Evolutionary conservation across 1,140 invertebrate species (phyloP).

Genomic region (Lasioglossum baleicum): DNA sequence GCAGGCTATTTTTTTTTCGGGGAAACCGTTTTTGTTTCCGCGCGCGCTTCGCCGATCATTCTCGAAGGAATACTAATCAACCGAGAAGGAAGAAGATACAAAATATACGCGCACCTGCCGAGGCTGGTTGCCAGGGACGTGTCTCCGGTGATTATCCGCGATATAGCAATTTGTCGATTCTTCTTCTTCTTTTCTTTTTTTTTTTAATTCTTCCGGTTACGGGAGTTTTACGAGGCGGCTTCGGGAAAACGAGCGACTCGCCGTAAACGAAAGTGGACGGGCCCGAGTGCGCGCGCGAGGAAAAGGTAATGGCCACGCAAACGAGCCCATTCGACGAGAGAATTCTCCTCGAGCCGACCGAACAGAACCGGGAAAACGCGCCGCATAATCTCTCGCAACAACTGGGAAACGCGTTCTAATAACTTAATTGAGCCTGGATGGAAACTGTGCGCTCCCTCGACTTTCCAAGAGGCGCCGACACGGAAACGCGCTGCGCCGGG

Average conservation of each 20-base stretch:
- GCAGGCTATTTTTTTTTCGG: too few species aligned
- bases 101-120: slow-evolving; percentile 16
- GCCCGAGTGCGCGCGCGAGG: too few species aligned
- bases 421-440: slow-evolving; percentile 23
- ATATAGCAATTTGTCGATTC: slow-evolving; percentile 42
- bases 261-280: slow-evolving; percentile 11
- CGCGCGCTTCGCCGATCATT: too few species aligned
- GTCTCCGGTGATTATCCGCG: slow-evolving; percentile 12
- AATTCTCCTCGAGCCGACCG: neutral
- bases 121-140: neutral
- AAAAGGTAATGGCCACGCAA: slow-evolving; percentile 12
- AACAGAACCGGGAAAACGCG: neutral
- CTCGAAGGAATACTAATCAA: too few species aligned
- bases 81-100: neutral
- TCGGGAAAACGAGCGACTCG: slow-evolving; percentile 2
- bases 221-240: slow-evolving; percentile 15
- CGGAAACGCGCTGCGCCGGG: too few species aligned
- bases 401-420: slow-evolving; percentile 24
- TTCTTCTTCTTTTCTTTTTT: neutral
- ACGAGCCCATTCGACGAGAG: neutral
- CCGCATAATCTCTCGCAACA: neutral
- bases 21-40: too few species aligned
- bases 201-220: slow-evolving; percentile 18
- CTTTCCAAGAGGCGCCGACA: too few species aligned
- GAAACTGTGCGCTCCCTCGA: too few species aligned